A percentile compares a stretch with the other conserved stretches of the same genome.
These are phyloP conservation scores for Acromyrmex charruanus DNA, from an alignment of 1,140 invertebrate species.

Conservation along the genomic window DNA sequence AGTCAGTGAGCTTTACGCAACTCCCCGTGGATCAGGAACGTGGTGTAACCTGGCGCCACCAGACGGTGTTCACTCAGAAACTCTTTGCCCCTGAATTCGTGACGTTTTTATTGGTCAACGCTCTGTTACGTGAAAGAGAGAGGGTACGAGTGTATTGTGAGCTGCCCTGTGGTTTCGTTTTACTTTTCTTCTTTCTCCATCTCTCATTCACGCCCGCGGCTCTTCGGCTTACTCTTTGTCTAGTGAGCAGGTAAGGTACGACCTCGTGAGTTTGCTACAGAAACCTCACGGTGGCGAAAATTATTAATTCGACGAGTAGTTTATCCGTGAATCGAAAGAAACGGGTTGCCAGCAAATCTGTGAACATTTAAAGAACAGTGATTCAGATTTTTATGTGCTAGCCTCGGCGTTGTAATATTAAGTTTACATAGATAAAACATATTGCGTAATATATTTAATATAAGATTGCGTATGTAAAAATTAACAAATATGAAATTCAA, in stretches of 20 bases:
- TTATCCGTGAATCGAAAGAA: not conserved
- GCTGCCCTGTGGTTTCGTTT: conserved; percentile 33
- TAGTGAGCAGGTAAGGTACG: conserved; percentile 39
- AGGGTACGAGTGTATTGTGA: not conserved
- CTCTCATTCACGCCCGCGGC: not conserved
- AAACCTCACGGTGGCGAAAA: conserved; percentile 35
- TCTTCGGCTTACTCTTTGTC: conserved; percentile 32
- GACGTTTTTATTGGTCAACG: conserved; percentile 64
- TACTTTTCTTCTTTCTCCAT: not conserved
- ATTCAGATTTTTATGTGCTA: conserved; percentile 24
- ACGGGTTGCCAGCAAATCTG: conserved; percentile 4
- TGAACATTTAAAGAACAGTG: conserved; percentile 3
- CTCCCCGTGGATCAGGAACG: conserved; percentile 65
- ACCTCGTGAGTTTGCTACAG: conserved; percentile 27
- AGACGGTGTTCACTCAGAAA: conserved; percentile 62
- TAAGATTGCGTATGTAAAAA: not conserved
- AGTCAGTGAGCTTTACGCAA: conserved; percentile 64
- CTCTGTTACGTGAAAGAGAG: conserved; percentile 52
- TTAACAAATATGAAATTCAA: not conserved
- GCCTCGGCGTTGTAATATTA: not conserved
- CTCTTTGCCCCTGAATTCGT: conserved; percentile 61
- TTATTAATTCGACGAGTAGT: conserved; percentile 38
- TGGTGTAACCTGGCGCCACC: conserved; percentile 75
- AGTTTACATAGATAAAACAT: not conserved
- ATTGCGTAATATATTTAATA: not conserved